Base-by-base conservation (phyloP, 2,888 invertebrate species). In the Lasioglossum zephyrum region DNA sequence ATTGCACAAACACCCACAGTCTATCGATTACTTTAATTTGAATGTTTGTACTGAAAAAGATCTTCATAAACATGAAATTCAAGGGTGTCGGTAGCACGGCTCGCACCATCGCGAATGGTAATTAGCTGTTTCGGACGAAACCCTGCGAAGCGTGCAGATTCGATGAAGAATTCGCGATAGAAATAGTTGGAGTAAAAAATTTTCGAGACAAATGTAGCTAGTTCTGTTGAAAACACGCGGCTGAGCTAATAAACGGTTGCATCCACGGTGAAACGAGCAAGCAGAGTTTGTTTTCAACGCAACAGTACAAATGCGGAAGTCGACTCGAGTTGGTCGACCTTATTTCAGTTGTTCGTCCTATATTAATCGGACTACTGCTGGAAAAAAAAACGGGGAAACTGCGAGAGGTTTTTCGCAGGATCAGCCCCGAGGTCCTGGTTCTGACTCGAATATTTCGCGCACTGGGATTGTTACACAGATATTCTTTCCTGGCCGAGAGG, bases 391-490 rank as follows among this genome's bases (percentile, higher is more conserved):
- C 31, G 16, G 26, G 31, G 22, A 66, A 66, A 26, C 36, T 9
- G 36, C 66, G 60, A 26, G 63, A 63, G 66, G 8, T 66, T 66
- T 66, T 66, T 66, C 66, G 66, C 66, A 66, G 66, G 66, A 36
- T 66, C 66, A 22, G 22, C 9, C 22, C 9, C 66, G 22, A 66
- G 66, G 36, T 66, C 66, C 66, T 36, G 36, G 63, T 36, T 66
- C 4, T 9, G 60, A 60, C 36, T 18, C 36, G 36, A 66, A 66
- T 66, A 66, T 66, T 63, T 63, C 63, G 63, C 26, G 16, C 63
- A 6, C 26, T 39, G 18, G 66, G 36, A 69, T 69, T 18, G 36
- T 26, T 26, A 47, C 31, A 4, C 47, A 31, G 9, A 47, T 18
- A 47, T 44, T 26, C 26, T 44, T 18, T 22, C 11, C n/a, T 47